Evolutionary conservation across 2,888 invertebrate species (phyloP).

Genomic region (Platycnemis pennipes): DNA sequence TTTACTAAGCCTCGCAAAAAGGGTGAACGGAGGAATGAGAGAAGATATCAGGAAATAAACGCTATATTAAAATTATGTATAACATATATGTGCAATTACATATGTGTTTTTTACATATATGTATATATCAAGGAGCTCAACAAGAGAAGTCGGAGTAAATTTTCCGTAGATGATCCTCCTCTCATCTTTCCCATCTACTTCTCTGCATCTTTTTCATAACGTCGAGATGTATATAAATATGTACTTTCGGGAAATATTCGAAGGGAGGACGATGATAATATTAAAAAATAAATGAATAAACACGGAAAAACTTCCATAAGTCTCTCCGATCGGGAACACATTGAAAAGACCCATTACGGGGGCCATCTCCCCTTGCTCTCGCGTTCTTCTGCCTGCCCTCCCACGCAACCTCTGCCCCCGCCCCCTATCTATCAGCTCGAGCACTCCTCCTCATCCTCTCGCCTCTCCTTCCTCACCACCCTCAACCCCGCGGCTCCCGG

Average conservation of each 20-base stretch:
- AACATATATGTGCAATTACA: too few relatives aligned
- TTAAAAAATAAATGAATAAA: constrained; percentile 30
- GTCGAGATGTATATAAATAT: constrained; percentile 33
- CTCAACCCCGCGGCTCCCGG: background rate
- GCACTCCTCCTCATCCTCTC: background rate
- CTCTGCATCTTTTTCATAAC: constrained; percentile 2
- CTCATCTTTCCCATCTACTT: background rate
- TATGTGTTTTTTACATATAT: too few relatives aligned
- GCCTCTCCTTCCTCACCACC: background rate
- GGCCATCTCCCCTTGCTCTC: constrained; percentile 22
- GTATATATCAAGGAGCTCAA: background rate
- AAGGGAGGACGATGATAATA: background rate
- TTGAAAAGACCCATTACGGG: constrained; percentile 65
- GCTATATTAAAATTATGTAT: background rate
- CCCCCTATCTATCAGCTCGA: background rate
- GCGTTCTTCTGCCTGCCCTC: constrained; percentile 18
- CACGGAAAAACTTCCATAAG: constrained; percentile 49
- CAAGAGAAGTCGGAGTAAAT: constrained; percentile 55
- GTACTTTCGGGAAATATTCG: background rate
- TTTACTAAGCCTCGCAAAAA: constrained; percentile 24
- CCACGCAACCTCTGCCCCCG: background rate
- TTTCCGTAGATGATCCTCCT: constrained; percentile 57
- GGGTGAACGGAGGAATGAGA: constrained; percentile 51
- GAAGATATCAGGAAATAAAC: constrained; percentile 60
- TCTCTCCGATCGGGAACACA: constrained; percentile 63